These are phyloP conservation scores for Pitangus sulphuratus DNA, from an alignment of 2,797 vertebrate species.

Conservation along the genomic window DNA sequence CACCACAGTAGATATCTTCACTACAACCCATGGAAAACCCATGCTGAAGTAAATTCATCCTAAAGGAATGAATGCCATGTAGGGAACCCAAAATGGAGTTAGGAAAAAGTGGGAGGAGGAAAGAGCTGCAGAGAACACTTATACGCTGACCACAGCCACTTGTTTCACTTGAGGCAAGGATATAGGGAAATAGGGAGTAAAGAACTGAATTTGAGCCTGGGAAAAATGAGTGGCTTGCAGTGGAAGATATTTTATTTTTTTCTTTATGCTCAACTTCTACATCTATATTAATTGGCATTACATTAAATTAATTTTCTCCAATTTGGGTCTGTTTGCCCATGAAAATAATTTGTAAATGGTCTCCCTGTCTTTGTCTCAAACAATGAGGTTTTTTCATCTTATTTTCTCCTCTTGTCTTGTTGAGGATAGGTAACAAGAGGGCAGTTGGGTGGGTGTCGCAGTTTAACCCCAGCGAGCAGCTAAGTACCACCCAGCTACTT, in stretches of 20 bases:
- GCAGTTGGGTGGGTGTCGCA: neutral
- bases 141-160: accelerated
- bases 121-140: accelerated
- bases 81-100: neutral
- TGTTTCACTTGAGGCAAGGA: neutral
- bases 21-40: neutral
- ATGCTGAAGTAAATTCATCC: neutral
- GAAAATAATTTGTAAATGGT: neutral
- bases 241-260: neutral
- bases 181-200: neutral
- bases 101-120: neutral
- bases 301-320: neutral
- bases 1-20: neutral
- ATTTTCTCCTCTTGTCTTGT: neutral
- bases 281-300: neutral
- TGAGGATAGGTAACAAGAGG: neutral
- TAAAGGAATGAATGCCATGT: neutral
- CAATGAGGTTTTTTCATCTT: neutral
- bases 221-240: neutral
- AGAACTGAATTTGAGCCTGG: neutral
- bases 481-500: neutral
- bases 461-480: neutral
- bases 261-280: neutral
- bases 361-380: neutral
- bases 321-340: neutral